Base-by-base conservation (phyloP, 2,888 invertebrate species). In the Euproctis similis region DNA sequence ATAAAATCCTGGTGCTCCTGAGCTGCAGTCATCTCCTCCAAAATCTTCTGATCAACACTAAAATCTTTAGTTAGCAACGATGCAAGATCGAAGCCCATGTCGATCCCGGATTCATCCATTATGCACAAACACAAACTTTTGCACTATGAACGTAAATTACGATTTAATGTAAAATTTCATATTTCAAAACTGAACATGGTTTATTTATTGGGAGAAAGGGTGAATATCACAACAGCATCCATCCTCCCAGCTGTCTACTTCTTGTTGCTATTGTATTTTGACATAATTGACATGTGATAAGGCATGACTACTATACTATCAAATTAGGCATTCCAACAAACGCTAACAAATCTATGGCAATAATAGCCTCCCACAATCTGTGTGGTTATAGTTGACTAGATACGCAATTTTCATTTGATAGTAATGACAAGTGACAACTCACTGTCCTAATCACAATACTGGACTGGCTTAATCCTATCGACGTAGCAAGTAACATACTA, bases 31-130 rank as follows among this genome's bases (percentile, higher is more conserved):
- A 87, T 85, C 59, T 87, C 87, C 44, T 86, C 85, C 49, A 87
- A 74, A 42, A 80, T 80, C 66, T 72, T 84, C 56, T 80, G 80
- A 53, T 86, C 85, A 48, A 72, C 67, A 54, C 73, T 85, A 50
- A 77, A 81, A 65, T 86, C 86, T 56, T 86, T 86, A 42, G 82
- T 75, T 42, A 87, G 75, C 46, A 87, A 77, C 42, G 87, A 85
- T 36, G 86, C 86, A 55, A 89, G 82, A 77, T 89, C 88, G 58
- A 87, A 89, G 39, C 85, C 88, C 86, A 89, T 86, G 57, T 88
- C 88, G 50, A 88, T 87, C 45, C 88, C 88, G 52, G 88, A 88
- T 67, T 88, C 88, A 70, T 88, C 87, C 88, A 88, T 88, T 63
- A 66, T 77, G 30, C 50, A 50, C 50, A 39, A 42, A 36, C 50